phyloP scores from a whole-genome alignment of 2,113 vertebrate genomes.

The Ceyx melanurus region DNA sequence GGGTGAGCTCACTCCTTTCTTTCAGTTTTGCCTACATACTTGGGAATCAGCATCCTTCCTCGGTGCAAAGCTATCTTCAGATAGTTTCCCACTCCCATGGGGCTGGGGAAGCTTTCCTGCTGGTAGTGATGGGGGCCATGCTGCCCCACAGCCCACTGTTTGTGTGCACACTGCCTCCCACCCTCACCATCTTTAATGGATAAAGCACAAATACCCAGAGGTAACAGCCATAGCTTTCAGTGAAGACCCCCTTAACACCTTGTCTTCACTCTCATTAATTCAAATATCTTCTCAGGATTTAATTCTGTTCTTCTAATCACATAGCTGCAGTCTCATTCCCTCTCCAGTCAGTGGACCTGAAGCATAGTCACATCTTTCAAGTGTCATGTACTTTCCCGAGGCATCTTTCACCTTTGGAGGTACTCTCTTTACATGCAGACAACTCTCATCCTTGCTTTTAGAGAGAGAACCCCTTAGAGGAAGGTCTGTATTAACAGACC shows the following conservation, averaged over 20 bases:
- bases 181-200: too few relatives aligned
- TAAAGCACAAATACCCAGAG: neutral
- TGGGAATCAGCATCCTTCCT: constrained; percentile 9
- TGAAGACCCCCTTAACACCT: neutral
- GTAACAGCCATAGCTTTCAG: neutral
- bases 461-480: neutral
- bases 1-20: constrained; percentile 47
- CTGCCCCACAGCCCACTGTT: neutral
- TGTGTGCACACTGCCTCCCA: rapidly evolving
- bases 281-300: neutral
- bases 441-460: neutral
- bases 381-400: neutral
- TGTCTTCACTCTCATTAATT: neutral
- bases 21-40: constrained; percentile 23
- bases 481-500: neutral
- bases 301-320: neutral
- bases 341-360: neutral
- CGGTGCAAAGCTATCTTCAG: neutral
- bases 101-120: neutral
- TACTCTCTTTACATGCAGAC: neutral
- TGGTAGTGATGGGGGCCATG: neutral
- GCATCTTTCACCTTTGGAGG: neutral
- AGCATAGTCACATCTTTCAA: neutral
- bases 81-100: neutral
- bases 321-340: neutral